A percentile compares a stretch with the other conserved stretches of the same genome.
phyloP scores from a whole-genome alignment of 2,113 vertebrate genomes.

The Falco punctatus region DNA sequence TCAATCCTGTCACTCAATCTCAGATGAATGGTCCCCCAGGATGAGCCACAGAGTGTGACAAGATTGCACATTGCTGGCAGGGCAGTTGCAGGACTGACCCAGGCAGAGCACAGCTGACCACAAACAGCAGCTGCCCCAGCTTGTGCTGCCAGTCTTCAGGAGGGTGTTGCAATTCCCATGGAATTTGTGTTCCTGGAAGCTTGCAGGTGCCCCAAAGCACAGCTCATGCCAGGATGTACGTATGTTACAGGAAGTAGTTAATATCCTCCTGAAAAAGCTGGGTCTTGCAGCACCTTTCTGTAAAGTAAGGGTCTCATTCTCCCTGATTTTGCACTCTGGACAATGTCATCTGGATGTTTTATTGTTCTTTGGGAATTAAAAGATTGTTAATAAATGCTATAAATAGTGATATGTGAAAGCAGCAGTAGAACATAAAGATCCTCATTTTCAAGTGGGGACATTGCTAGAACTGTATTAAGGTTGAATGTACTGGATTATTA shows the following conservation, averaged over 20 bases:
- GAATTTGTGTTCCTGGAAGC: neutral
- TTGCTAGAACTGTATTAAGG: neutral
- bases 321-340: neutral
- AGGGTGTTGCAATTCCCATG: neutral
- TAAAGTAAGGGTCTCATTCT: neutral
- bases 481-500: neutral
- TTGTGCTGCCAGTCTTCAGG: neutral
- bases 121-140: neutral
- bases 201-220: neutral
- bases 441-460: neutral
- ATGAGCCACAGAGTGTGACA: neutral
- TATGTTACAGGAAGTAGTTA: neutral
- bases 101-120: neutral
- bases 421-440: neutral
- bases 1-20: neutral
- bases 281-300: neutral
- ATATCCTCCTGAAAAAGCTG: neutral
- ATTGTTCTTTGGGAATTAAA: neutral
- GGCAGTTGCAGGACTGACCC: neutral
- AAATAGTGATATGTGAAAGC: neutral
- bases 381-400: neutral
- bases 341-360: neutral
- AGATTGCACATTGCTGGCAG: neutral
- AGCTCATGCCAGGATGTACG: neutral
- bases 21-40: neutral